A percentile compares a stretch with the other conserved stretches of the same genome.
Conservation (phyloP, 2,797 vertebrate species). For the Ctenosaura bakeri region DNA sequence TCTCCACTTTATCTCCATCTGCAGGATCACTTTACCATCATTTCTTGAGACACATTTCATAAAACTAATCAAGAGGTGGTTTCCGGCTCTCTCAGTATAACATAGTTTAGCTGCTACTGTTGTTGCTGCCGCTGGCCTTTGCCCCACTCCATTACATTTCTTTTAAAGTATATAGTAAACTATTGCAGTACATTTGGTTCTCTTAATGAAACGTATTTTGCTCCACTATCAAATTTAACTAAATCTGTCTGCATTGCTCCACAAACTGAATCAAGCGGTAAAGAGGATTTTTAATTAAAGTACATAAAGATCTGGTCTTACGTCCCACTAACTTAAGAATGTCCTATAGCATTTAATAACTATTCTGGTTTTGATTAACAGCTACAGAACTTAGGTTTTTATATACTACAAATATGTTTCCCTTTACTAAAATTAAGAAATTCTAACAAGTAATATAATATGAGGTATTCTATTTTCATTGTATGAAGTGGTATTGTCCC, state of each 20-base stretch:
- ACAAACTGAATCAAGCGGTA: slow-evolving; percentile 18
- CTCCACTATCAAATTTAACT: slow-evolving; percentile 21
- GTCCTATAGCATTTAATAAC: slow-evolving; percentile 39
- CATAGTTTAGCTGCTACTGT: slow-evolving; percentile 48
- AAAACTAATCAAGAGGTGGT: slow-evolving; percentile 41
- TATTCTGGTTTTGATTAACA: neutral
- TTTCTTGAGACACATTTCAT: slow-evolving; percentile 38
- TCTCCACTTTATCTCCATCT: slow-evolving; percentile 37
- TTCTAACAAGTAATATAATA: neutral
- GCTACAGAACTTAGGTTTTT: slow-evolving; percentile 46
- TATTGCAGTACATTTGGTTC: slow-evolving; percentile 19
- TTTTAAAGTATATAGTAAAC: slow-evolving; percentile 31
- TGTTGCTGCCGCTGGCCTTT: slow-evolving; percentile 43
- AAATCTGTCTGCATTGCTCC: neutral
- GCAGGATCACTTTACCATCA: slow-evolving; percentile 46
- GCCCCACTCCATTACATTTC: slow-evolving; percentile 21
- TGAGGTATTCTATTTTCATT: neutral
- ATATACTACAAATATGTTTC: neutral
- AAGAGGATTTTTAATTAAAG: slow-evolving; percentile 13
- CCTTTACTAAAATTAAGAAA: neutral
- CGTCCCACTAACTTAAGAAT: slow-evolving; percentile 28
- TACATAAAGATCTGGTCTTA: slow-evolving; percentile 31
- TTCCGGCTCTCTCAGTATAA: slow-evolving; percentile 45
- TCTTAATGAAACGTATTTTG: slow-evolving; percentile 1
- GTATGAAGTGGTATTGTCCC: neutral